Evolutionary conservation across 2,113 vertebrate species (phyloP).

Genomic region (Lamprologus lemairii): DNA sequence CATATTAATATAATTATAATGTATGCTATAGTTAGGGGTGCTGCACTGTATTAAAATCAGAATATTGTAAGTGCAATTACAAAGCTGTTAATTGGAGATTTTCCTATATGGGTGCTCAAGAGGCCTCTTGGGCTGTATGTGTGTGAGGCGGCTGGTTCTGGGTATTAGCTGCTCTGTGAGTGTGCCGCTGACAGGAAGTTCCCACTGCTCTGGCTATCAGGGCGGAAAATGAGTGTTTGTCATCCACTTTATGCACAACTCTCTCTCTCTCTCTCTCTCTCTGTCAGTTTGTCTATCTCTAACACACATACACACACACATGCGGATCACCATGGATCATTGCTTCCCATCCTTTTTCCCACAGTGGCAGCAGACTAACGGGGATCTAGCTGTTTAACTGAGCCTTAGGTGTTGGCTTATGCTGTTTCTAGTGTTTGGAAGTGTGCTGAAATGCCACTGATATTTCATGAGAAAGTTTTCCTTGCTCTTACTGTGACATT

Average conservation of each 20-base stretch:
- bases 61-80: neutral
- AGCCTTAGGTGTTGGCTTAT: constrained; percentile 15
- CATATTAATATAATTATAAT: neutral
- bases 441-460: neutral
- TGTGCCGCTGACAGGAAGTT: constrained; percentile 62
- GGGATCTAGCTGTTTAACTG: constrained; percentile 34
- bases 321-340: neutral
- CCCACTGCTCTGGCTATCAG: constrained; percentile 70
- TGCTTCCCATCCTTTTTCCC: constrained; percentile 41
- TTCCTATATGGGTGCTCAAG: neutral
- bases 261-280: neutral
- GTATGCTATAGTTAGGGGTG: neutral
- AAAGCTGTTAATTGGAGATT: neutral
- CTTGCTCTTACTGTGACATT: neutral
- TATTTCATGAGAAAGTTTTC: constrained; percentile 24
- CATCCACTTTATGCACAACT: constrained; percentile 48
- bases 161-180: constrained; percentile 48
- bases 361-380: constrained; percentile 5
- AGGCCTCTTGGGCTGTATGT: neutral
- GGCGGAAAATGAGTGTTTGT: constrained; percentile 73
- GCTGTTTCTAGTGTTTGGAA: constrained; percentile 13
- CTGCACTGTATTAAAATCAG: neutral
- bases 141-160: neutral
- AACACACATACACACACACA: neutral
- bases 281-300: neutral